Base-by-base conservation (phyloP, 37 sponge, comb jelly and placozoan species). In the Diacarnus erythraeanus region DNA sequence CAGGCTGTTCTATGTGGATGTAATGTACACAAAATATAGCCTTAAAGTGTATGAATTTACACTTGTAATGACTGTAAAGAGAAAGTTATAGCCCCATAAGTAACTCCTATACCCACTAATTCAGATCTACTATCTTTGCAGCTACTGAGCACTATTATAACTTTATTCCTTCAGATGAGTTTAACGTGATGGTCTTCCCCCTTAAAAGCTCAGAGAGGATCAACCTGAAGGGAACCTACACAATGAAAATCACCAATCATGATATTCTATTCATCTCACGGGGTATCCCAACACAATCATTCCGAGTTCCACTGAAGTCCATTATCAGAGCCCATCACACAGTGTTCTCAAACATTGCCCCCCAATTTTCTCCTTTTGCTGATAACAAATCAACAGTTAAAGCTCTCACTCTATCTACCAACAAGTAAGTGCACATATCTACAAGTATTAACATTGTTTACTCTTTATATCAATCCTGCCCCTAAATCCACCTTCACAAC, bases 191-290 rank as follows among this genome's bases (percentile, higher is more conserved):
- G 54, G 74, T 74, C 2, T 74, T 35, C 33, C 74, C 74, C 25
- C 51, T 58, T 35, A 74, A 44, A 9, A 25, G 27, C 30, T 74
- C 74, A 27, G 74, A 74, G 25, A 42, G 29, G 57, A 4, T 74
- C 2, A 44, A 74, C 57, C 57, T 74, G 33, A 44, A 2, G 12
- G 74, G 74, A 3, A 20, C 29, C 47, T 74, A 74, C 58, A 47
- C 56, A 1, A 27, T 74, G 57, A 74, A 25, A 27, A 58, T 74
- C 1, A 56, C 74, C 3, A 29, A 54, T 3, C 6, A 44, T 5
- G 51, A 54, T 1, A 26, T 74, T 1, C 74, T 56, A 18, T 58
- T 74, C 29, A 47, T 56, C 33, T 74, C 74, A 10, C 26, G 30
- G 20, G 25, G 27, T 1, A 51, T 20, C 27, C 18, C 74, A 9